phyloP scores from a whole-genome alignment of 1,140 invertebrate species.

The Aphelinus certus region DNA sequence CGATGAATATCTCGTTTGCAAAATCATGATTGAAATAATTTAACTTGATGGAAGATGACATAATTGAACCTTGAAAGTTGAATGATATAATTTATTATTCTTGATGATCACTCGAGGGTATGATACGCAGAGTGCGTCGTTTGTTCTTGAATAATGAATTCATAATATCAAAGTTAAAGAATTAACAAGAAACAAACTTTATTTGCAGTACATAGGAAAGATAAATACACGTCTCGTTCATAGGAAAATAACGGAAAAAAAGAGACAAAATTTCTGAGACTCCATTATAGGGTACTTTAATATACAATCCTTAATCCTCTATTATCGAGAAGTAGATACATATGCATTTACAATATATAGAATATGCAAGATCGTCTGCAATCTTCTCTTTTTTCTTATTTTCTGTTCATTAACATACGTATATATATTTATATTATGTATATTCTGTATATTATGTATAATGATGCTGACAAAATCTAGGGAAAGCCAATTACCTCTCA shows the following conservation, averaged over 20 bases:
- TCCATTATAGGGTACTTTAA: conserved; percentile 50
- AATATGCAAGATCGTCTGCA: conserved; percentile 48
- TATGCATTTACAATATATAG: conserved; percentile 53
- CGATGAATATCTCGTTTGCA: no score
- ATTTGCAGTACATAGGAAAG: conserved; percentile 37
- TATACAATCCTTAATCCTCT: conserved; percentile 54
- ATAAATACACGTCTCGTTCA: conserved; percentile 37
- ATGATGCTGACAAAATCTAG: conserved; percentile 48
- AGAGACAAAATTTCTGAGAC: conserved; percentile 25
- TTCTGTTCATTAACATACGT: conserved; percentile 35
- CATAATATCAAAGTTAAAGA: no score
- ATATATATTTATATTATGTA: conserved; percentile 39
- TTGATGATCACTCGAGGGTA: no score
- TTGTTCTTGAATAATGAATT: no score
- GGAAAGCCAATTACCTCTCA: conserved; percentile 36
- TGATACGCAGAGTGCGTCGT: no score
- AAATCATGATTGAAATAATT: no score
- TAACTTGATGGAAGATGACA: no score
- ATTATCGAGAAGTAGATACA: conserved; percentile 55
- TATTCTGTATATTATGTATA: conserved; percentile 33
- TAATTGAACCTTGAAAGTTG: no score
- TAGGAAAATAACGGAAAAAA: conserved; percentile 23
- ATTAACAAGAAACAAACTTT: conserved; percentile 38
- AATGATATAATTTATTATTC: no score
- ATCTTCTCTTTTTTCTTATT: conserved; percentile 9